These are phyloP conservation scores for Aphelenchoides besseyi DNA, from an alignment of 1,140 invertebrate genomes.

Conservation along the genomic window DNA sequence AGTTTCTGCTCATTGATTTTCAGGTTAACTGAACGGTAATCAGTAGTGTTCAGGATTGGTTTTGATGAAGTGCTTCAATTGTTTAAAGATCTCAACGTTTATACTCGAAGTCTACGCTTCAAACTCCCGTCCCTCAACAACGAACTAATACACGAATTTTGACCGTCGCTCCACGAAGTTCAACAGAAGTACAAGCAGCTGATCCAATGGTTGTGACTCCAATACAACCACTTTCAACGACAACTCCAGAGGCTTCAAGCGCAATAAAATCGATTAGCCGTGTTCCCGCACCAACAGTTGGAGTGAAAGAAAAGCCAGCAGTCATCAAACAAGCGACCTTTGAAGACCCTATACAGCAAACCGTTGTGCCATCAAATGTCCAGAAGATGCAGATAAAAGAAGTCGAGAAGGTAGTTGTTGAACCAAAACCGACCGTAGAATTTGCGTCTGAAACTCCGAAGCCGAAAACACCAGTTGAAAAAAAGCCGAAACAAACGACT, in stretches of 20 bases:
- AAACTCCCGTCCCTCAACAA: not conserved
- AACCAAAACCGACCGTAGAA: not conserved
- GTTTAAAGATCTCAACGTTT: too few relatives aligned
- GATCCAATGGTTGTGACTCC: too few relatives aligned
- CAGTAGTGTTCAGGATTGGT: too few relatives aligned
- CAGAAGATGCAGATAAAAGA: too few relatives aligned
- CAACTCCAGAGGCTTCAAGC: not conserved
- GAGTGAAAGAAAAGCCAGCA: too few relatives aligned
- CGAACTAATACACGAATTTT: not conserved
- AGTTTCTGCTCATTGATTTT: too few relatives aligned
- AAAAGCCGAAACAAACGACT: not conserved
- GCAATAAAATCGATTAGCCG: not conserved
- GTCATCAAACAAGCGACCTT: not conserved
- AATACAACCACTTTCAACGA: not conserved
- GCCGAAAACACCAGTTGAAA: constrained; percentile 7
- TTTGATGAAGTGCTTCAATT: too few relatives aligned
- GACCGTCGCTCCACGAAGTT: not conserved
- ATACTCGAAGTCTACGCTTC: not conserved
- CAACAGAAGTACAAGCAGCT: too few relatives aligned
- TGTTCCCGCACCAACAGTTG: not conserved
- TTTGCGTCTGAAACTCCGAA: not conserved
- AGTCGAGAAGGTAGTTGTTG: not conserved
- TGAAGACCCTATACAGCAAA: too few relatives aligned
- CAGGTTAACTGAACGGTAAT: too few relatives aligned
- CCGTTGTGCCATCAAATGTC: too few relatives aligned